Evolutionary conservation across 2,797 vertebrate species (phyloP).

Genomic region (Centroberyx gerrardi): DNA sequence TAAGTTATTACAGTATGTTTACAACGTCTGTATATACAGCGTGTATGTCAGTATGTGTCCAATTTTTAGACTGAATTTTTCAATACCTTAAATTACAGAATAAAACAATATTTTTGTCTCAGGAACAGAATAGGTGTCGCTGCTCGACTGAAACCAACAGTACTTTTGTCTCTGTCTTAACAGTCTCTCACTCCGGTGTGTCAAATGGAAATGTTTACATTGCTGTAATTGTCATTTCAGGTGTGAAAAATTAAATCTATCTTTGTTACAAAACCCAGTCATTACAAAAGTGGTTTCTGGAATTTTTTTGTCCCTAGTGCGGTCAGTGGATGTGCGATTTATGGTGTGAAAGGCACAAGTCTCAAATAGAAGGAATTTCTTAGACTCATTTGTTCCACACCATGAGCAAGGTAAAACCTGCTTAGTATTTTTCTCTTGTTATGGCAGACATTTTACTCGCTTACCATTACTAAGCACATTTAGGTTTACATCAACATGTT

Average conservation of each 20-base stretch:
- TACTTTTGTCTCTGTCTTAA: slow-evolving; percentile 30
- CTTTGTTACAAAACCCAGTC: slow-evolving; percentile 60
- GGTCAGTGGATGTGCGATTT: slow-evolving; percentile 24
- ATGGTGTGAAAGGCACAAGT: background rate
- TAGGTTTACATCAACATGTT: no score
- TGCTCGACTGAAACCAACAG: slow-evolving; percentile 43
- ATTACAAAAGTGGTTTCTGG: slow-evolving; percentile 24
- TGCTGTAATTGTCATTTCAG: slow-evolving; percentile 34
- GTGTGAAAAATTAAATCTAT: slow-evolving; percentile 58
- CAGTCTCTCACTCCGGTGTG: slow-evolving; percentile 57
- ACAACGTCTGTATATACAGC: slow-evolving; percentile 33
- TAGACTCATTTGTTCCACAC: background rate
- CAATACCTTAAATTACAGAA: slow-evolving; percentile 36
- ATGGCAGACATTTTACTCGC: no score
- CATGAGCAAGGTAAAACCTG: background rate
- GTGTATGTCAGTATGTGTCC: slow-evolving; percentile 21
- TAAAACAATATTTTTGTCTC: slow-evolving; percentile 68
- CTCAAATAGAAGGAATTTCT: background rate
- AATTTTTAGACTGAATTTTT: slow-evolving; percentile 14
- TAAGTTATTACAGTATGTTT: slow-evolving; percentile 60
- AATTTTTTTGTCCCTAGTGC: slow-evolving; percentile 2
- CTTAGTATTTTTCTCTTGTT: no score
- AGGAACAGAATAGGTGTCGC: slow-evolving; percentile 63
- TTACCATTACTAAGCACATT: no score
- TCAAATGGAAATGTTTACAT: slow-evolving; percentile 67